Conservation (phyloP, 2,888 invertebrate genomes). For the Tachystola acroxantha region DNA sequence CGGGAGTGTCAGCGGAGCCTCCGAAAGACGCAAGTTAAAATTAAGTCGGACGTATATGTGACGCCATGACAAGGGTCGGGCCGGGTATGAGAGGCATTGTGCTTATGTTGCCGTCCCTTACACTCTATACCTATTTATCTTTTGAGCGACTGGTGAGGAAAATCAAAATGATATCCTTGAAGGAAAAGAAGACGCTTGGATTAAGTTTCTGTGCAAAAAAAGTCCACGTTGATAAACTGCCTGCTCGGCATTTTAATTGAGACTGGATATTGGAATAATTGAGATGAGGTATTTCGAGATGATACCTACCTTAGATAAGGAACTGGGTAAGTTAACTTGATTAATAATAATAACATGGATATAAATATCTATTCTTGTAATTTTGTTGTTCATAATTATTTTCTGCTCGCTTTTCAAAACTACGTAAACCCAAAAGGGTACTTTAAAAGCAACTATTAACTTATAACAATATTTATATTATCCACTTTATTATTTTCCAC, state of each 20-base stretch:
- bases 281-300: too few relatives aligned
- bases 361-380: too few relatives aligned
- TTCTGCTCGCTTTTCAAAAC: too few relatives aligned
- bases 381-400: too few relatives aligned
- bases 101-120: conserved; percentile 17
- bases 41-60: conserved; percentile 65
- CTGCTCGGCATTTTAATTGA: neutral
- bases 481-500: neutral
- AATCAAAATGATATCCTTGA: conserved; percentile 4
- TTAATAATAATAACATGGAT: too few relatives aligned
- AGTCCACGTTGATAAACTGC: too few relatives aligned
- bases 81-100: conserved; percentile 31
- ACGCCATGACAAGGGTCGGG: conserved; percentile 63
- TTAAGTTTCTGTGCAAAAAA: neutral
- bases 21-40: conserved; percentile 38
- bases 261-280: too few relatives aligned
- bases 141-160: neutral
- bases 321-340: too few relatives aligned
- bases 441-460: too few relatives aligned
- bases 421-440: too few relatives aligned
- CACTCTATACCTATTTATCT: conserved; percentile 1
- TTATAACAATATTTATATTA: too few relatives aligned
- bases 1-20: conserved; percentile 27
- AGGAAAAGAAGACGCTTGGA: neutral
- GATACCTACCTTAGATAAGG: too few relatives aligned